Percentiles rank a stretch among this genome's conserved stretches.
These are phyloP conservation scores for Frieseomelitta varia DNA, from an alignment of 1,140 invertebrate species.

Conservation along the genomic window DNA sequence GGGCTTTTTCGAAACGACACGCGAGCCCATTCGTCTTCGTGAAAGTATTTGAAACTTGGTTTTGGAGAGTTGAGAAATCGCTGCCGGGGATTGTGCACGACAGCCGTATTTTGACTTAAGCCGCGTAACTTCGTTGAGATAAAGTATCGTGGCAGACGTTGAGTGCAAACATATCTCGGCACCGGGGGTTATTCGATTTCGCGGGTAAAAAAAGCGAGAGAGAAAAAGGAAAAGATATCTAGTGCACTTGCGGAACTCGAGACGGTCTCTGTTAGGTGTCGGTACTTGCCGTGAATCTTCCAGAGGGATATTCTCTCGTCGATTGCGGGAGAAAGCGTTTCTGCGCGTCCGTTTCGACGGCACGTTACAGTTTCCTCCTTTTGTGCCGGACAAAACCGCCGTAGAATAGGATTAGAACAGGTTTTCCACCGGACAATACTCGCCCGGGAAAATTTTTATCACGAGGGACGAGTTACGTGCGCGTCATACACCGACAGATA, in stretches of 20 bases:
- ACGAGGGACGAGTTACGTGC: slow-evolving; percentile 6
- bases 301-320: neutral
- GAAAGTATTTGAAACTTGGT: slow-evolving; percentile 16
- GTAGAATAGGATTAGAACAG: slow-evolving; percentile 39
- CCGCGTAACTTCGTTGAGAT: slow-evolving; percentile 20
- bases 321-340: slow-evolving; percentile 38
- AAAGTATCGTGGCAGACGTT: slow-evolving; percentile 13
- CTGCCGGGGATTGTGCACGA: slow-evolving; percentile 23
- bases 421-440: slow-evolving; percentile 29
- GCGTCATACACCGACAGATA: neutral
- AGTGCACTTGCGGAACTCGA: slow-evolving; percentile 9
- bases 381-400: slow-evolving; percentile 26
- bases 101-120: slow-evolving; percentile 23
- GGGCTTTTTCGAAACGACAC: neutral
- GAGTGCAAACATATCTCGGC: neutral
- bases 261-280: slow-evolving; percentile 52
- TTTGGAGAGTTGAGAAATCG: slow-evolving; percentile 38
- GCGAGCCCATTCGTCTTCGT: slow-evolving; percentile 38
- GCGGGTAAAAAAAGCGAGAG: too few species aligned
- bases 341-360: neutral
- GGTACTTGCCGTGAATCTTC: slow-evolving; percentile 34
- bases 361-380: slow-evolving; percentile 44
- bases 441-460: slow-evolving; percentile 5
- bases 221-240: neutral
- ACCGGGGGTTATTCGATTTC: slow-evolving; percentile 45